Percentiles rank a stretch among this genome's conserved stretches.
phyloP scores from a whole-genome alignment of 1,140 invertebrate species.

The Cydia fagiglandana region DNA sequence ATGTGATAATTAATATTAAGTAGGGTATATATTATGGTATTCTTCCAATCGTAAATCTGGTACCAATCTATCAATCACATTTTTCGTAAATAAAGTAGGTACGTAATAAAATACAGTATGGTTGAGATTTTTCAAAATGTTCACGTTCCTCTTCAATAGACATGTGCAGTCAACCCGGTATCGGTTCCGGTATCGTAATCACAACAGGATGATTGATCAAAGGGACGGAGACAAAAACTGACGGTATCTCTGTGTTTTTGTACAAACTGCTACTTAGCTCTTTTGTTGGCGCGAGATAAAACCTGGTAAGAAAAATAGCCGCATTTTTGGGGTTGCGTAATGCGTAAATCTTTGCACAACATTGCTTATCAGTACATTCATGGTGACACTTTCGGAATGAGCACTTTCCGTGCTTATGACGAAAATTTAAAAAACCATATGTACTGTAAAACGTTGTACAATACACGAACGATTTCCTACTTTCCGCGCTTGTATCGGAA shows the following conservation, averaged over 20 bases:
- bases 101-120: too few relatives aligned
- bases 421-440: too few relatives aligned
- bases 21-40: not conserved
- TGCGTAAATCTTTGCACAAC: not conserved
- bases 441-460: too few relatives aligned
- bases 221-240: conserved; percentile 10
- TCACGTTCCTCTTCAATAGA: not conserved
- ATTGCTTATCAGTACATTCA: too few relatives aligned
- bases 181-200: conserved; percentile 18
- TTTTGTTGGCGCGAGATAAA: conserved; percentile 28
- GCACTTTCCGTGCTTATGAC: too few relatives aligned
- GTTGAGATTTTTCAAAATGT: not conserved
- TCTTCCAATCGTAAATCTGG: not conserved
- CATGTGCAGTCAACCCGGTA: conserved; percentile 15
- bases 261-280: conserved; percentile 29
- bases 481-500: too few relatives aligned
- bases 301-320: conserved; percentile 22
- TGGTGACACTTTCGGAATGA: too few relatives aligned
- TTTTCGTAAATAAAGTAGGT: not conserved
- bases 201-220: conserved; percentile 23
- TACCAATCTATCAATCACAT: not conserved
- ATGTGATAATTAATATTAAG: too few relatives aligned
- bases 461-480: too few relatives aligned
- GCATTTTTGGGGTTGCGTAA: conserved; percentile 24
- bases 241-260: conserved; percentile 28